Conservation (phyloP, 2,113 vertebrate genomes). For the Protomyctophum bolini region DNA sequence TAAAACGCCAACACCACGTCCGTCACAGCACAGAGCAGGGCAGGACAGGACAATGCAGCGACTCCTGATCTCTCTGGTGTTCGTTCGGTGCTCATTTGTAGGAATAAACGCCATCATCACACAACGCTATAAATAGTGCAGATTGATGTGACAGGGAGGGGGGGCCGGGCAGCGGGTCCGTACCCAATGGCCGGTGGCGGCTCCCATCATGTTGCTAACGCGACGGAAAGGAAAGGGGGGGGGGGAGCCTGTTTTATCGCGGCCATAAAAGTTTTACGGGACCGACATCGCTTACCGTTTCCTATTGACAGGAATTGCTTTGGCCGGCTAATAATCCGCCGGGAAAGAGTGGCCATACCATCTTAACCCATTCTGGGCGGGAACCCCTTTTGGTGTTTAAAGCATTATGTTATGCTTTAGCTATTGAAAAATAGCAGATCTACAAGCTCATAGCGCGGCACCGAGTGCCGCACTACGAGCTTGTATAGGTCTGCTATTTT, state of each 20-base stretch:
- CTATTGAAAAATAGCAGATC: too few relatives aligned
- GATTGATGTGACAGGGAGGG: constrained; percentile 47
- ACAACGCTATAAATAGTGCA: constrained; percentile 6
- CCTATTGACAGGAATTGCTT: constrained; percentile 55
- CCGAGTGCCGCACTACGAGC: too few relatives aligned
- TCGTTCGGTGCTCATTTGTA: constrained; percentile 18
- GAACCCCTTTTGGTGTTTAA: too few relatives aligned
- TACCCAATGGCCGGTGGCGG: constrained; percentile 44
- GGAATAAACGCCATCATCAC: not conserved
- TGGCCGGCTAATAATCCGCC: constrained; percentile 11
- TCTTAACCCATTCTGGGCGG: too few relatives aligned
- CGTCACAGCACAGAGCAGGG: not conserved
- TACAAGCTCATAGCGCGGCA: too few relatives aligned
- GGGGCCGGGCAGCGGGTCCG: constrained; percentile 23
- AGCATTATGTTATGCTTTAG: too few relatives aligned
- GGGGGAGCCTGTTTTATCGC: constrained; percentile 51
- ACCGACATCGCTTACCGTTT: constrained; percentile 53
- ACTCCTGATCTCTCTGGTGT: not conserved
- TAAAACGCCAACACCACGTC: too few relatives aligned
- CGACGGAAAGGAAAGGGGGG: too few relatives aligned
- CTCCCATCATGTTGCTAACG: constrained; percentile 26
- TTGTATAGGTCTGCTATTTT: too few relatives aligned
- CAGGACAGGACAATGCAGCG: not conserved
- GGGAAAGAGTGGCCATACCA: constrained; percentile 20
- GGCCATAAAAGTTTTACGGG: constrained; percentile 63